Conservation (phyloP, 2,113 vertebrate genomes). For the Hippopotamus amphibius region DNA sequence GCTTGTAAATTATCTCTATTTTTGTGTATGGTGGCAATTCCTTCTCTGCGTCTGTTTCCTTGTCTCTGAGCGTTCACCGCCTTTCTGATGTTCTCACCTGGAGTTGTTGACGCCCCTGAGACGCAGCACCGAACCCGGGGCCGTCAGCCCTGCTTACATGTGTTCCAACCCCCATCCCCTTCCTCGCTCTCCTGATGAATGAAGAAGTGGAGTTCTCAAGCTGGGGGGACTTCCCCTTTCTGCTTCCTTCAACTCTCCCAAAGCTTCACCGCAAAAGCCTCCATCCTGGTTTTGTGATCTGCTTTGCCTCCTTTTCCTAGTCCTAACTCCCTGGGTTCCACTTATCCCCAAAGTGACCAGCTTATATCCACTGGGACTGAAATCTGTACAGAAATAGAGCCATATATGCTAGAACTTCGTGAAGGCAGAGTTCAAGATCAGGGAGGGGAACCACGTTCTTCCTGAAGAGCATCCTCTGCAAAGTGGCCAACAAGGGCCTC, state of each 20-base stretch:
- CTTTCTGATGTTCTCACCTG: neutral
- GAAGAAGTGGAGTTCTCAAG: neutral
- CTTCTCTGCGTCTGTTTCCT: neutral
- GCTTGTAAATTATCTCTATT: neutral
- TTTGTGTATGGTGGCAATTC: neutral
- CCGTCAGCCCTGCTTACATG: too few species aligned
- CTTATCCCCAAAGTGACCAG: neutral
- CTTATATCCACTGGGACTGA: neutral
- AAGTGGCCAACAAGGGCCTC: too few species aligned
- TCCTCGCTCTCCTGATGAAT: accelerated
- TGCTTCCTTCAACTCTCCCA: neutral
- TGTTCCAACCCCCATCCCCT: accelerated
- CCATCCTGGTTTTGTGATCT: neutral
- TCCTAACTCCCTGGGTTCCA: neutral
- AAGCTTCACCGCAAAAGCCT: neutral
- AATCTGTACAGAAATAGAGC: neutral
- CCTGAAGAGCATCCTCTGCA: neutral
- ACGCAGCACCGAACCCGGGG: neutral
- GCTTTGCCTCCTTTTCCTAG: neutral
- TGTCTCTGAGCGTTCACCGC: neutral
- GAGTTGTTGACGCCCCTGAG: neutral
- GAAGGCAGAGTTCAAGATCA: neutral
- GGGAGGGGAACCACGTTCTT: neutral
- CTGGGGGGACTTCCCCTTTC: neutral
- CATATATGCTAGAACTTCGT: neutral